Base-by-base conservation (phyloP, 92 coral and sea anemone genomes). In the Porites divaricata region DNA sequence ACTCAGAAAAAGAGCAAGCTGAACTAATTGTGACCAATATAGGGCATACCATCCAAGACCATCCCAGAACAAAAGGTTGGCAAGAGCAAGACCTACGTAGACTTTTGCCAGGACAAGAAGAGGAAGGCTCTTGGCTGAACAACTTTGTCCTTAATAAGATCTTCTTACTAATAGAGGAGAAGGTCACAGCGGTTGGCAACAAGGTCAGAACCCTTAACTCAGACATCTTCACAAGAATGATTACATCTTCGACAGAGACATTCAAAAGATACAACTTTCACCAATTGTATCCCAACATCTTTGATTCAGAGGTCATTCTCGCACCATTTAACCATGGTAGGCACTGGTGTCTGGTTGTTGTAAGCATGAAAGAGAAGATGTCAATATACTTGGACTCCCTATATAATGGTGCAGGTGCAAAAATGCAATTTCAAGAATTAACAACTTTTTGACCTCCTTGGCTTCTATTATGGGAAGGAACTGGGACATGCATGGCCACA, bases 1-100 rank as follows among this genome's bases (percentile, higher is more conserved):
- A 88, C 54, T 49, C n/a, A 4, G 86, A 87, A 56, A 70, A 63
- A 15, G 72, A 72, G 11, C 74, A 87, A 54, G 90, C 90, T 13
- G 77, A 63, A 89, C 68, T 89, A 20, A 63, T 77, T 76, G 92
- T 76, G 35, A 63, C 81, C 50, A n/a, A n/a, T n/a, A 67, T 77
- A 83, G 80, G 83, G 52, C 89, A 83, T 35, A 17, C 83, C 63
- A 67, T 70, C 75, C 85, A 83, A 58, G 64, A 59, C 23, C 88
- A 89, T 74, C 58, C 88, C 78, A 78, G 89, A 78, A 77, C 87
- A 80, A 77, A 80, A 24, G 92, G 92, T 35, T 89, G 84, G 83
- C 72, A 80, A 62, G 70, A 65, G n/a, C 73, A 81, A 28, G 92
- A 84, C 74, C 88, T 89, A 19, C 24, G 58, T n/a, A 28, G 77